phyloP scores from a whole-genome alignment of 92 coral and sea anemone genomes.

The Desmophyllum pertusum region DNA sequence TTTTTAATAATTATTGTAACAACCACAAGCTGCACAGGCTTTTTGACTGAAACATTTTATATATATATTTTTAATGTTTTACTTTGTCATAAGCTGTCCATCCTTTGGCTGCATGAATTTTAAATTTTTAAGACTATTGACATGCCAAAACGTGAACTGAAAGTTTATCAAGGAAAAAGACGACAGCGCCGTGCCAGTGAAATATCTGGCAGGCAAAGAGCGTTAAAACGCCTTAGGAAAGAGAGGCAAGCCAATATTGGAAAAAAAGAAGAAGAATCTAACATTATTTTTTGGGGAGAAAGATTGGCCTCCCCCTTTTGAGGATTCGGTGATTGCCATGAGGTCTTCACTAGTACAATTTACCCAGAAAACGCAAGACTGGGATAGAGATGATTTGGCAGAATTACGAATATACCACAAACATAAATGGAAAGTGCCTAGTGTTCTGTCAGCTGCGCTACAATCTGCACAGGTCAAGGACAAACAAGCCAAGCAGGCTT shows the following conservation, averaged over 20 bases:
- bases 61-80: too few species aligned
- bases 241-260: not conserved
- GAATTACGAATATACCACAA: not conserved
- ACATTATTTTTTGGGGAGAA: not conserved
- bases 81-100: too few species aligned
- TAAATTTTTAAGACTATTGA: too few species aligned
- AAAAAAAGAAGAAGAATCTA: not conserved
- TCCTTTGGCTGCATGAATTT: too few species aligned
- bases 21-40: too few species aligned
- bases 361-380: not conserved
- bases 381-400: not conserved
- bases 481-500: not conserved
- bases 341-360: not conserved
- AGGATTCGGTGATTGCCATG: not conserved
- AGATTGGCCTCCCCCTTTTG: not conserved
- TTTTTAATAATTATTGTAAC: too few species aligned
- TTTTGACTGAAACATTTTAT: too few species aligned
- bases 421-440: too few species aligned
- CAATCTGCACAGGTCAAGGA: not conserved
- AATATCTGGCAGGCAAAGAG: not conserved
- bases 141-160: too few species aligned
- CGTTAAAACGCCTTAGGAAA: not conserved
- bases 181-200: not conserved
- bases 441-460: too few species aligned
- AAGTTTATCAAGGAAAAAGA: not conserved